Base-by-base conservation (phyloP, 2,888 invertebrate genomes). In the Coleophora deauratella region DNA sequence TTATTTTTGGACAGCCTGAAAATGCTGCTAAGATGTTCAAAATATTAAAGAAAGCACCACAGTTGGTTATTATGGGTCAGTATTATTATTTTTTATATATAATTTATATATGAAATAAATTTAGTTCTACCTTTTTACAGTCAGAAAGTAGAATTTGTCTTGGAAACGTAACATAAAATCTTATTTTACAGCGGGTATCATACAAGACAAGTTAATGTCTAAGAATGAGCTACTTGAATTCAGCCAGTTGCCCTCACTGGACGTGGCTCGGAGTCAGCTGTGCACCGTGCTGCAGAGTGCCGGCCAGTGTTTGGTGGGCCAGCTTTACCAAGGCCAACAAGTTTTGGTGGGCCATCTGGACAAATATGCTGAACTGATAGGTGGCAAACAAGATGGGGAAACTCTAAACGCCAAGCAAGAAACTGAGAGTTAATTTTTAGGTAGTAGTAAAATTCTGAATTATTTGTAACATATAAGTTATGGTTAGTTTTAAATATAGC, bases 1-100 rank as follows among this genome's bases (percentile, higher is more conserved):
- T 91, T 1, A 87, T 94, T 35, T 95, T 94, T 72, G 90, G 92
- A 34, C 87, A 89, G 40, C 90, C 92, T 37, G 84, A 88, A 28
- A 88, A 90, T 58, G 86, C 91, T 31, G 68, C 69, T 9, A 84
- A 87, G 51, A 63, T 95, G 57, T 66, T 92, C 31, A 91, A 89
- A 66, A 86, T 91, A 33, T 66, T 90, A 4, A 93, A 89, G 45
- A 93, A 91, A 62, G 86, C 89, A 47, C 93, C 93, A 1, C 90
- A 93, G 62, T 73, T 93, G 57, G 67, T 91, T 50, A 74, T 95
- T 13, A 68, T 95, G 69, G 93, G 93, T 88, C 71, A 48, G 75
- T 67, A 48, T 43, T 3, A 35, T 35, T 12, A 10, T 35, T n/a
- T 38, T 10, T 12, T 15, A 30, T 13, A 9, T 40, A 9, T 6